Evolutionary conservation across 2,113 vertebrate species (phyloP).

Genomic region (Pampusana beccarii): DNA sequence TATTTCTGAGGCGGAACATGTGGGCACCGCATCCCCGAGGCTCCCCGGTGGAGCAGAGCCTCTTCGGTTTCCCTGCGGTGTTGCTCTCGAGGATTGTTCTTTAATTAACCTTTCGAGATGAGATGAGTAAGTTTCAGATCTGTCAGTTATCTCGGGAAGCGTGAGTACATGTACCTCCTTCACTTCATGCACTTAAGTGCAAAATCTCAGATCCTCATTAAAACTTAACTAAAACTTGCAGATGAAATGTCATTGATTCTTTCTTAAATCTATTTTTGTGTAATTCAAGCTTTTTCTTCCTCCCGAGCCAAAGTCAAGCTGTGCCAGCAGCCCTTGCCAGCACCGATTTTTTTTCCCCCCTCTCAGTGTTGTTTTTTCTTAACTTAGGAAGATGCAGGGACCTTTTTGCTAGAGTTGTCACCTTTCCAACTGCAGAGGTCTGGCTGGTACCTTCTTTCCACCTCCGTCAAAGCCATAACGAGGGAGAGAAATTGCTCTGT

Average conservation of each 20-base stretch:
- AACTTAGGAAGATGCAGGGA: background rate
- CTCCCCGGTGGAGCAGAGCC: background rate
- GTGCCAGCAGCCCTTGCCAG: constrained; percentile 39
- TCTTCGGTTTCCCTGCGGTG: background rate
- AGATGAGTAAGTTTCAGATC: constrained; percentile 52
- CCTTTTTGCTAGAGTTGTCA: background rate
- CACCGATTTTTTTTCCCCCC: background rate
- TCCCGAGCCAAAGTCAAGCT: constrained; percentile 37
- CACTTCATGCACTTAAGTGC: constrained; percentile 21
- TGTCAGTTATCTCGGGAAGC: constrained; percentile 52
- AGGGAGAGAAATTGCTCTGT: background rate
- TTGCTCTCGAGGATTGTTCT: constrained; percentile 30
- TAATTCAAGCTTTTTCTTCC: constrained; percentile 25
- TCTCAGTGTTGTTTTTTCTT: background rate
- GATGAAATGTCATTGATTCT: constrained; percentile 64
- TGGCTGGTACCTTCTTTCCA: background rate
- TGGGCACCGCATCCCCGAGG: background rate
- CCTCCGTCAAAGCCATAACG: background rate
- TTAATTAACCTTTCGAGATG: constrained; percentile 54
- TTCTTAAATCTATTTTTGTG: constrained; percentile 56
- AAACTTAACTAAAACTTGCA: constrained; percentile 60
- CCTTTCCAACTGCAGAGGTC: background rate
- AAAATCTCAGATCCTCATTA: constrained; percentile 55
- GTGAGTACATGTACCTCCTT: constrained; percentile 13
- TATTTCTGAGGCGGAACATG: background rate